A percentile compares a stretch with the other conserved stretches of the same genome.
phyloP scores from a whole-genome alignment of 2,888 invertebrate species.

The Callinectes sapidus region DNA sequence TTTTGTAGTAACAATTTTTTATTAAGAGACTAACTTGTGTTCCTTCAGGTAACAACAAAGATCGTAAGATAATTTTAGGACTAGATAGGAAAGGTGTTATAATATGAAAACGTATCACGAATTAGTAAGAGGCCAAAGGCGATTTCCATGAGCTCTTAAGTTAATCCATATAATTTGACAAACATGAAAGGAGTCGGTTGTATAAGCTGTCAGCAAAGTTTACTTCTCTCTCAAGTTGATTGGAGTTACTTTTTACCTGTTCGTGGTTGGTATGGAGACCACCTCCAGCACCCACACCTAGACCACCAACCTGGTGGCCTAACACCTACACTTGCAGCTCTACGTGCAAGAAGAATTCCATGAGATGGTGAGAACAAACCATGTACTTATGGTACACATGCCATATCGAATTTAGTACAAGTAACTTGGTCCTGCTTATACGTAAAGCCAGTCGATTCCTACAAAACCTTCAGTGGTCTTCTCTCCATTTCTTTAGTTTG shows the following conservation, averaged over 20 bases:
- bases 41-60: no score
- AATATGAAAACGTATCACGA: no score
- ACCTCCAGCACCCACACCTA: neutral
- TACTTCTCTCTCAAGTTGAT: neutral
- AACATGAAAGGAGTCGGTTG: no score
- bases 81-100: no score
- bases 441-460: neutral
- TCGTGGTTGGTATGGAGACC: constrained; percentile 42
- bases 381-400: neutral
- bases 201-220: no score
- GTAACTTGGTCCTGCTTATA: neutral
- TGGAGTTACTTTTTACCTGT: neutral
- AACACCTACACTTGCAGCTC: neutral
- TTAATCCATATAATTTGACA: no score
- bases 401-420: neutral
- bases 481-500: neutral
- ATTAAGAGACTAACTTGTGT: no score
- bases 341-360: constrained; percentile 38
- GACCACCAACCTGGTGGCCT: constrained; percentile 3
- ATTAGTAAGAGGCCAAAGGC: no score
- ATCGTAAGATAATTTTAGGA: no score
- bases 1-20: no score
- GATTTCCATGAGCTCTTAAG: no score
- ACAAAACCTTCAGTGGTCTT: no score
- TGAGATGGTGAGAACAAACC: neutral